Evolutionary conservation across 37 sponge, comb jelly and placozoan genomes (phyloP), one percentile per base, ranked within the genome.

Genomic region (Mnemiopsis leidyi): DNA sequence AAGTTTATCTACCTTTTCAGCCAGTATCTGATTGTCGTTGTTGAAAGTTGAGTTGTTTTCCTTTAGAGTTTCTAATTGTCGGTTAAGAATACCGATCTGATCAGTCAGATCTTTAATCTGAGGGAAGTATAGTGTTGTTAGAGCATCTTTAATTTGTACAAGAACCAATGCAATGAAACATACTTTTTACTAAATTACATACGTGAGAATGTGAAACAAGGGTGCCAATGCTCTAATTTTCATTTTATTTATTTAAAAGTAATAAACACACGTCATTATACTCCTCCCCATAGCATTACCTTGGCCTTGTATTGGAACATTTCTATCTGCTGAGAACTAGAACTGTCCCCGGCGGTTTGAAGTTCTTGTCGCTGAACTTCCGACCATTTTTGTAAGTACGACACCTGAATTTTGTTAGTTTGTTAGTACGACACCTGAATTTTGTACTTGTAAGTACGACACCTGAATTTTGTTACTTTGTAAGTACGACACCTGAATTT

Each of bases 1-100:
- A n/a, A n/a, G n/a, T n/a, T n/a, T n/a, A n/a, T n/a, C 20, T 79
- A 85, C 90, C 90, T 85, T 85, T 33, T 85, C 90, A 23, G 90
- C 90, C 0, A 85, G 48, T 7, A 85, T 85, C 23, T 85, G 90
- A 21, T 85, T 85, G 26, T 85, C 90, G n/a, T 40, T 38, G n/a
- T 28, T 33, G 13, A 85, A 37, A 39, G 90, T 85, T 25, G 40
- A 32, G 61, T 85, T 85, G 25, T 37, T 33, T 2, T 23, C 90
- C 23, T 85, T 23, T 1, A 85, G 90, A 23, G 90, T 85, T 28
- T 38, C 90, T 61, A 40, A n/a, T 21, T 85, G 90, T 21, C 90
- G 39, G 40, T 18, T 85, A 28, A 85, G 61, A 29, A 38, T 26
- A 5, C 25, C 40, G 0, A 85, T 39, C 90, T 85, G 90, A 33